Evolutionary conservation across 2,888 invertebrate genomes (phyloP).

Genomic region (Colostygia pectinataria): DNA sequence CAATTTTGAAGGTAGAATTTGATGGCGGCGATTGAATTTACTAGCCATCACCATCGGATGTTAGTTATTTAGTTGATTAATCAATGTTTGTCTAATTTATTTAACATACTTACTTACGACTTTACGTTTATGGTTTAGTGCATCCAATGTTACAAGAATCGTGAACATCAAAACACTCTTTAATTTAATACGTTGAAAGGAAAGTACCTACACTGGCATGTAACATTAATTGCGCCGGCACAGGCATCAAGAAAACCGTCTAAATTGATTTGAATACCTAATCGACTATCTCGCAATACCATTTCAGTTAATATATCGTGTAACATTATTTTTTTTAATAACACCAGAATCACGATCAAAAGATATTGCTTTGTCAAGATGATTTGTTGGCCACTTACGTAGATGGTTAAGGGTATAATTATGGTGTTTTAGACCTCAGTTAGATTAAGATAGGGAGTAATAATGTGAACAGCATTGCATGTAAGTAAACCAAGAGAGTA

Average conservation of each 20-base stretch:
- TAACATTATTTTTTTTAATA: conserved; percentile 62
- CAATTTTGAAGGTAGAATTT: conserved; percentile 13
- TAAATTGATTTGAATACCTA: conserved; percentile 73
- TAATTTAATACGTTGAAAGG: conserved; percentile 53
- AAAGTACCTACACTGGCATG: conserved; percentile 64
- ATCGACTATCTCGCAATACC: conserved; percentile 63
- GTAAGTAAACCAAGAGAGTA: conserved; percentile 70
- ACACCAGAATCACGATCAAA: conserved; percentile 52
- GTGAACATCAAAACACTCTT: conserved; percentile 67
- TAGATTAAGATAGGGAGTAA: conserved; percentile 41
- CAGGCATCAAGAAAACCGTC: conserved; percentile 58
- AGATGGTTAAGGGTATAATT: conserved; percentile 34
- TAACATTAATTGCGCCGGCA: conserved; percentile 68
- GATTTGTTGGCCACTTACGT: conserved; percentile 49
- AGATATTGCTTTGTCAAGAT: conserved; percentile 60
- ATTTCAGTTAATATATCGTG: conserved; percentile 64
- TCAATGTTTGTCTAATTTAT: conserved; percentile 66
- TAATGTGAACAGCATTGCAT: conserved; percentile 71
- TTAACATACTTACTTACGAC: conserved; percentile 61
- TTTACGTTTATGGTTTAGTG: conserved; percentile 70
- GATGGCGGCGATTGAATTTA: conserved; percentile 24
- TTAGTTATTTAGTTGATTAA: conserved; percentile 39
- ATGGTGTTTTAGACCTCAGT: conserved; percentile 28
- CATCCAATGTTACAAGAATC: conserved; percentile 60
- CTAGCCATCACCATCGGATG: conserved; percentile 14